A percentile compares a stretch with the other conserved stretches of the same genome.
Evolutionary conservation across 2,113 vertebrate species (phyloP).

Genomic region (Pyrgilauda ruficollis): DNA sequence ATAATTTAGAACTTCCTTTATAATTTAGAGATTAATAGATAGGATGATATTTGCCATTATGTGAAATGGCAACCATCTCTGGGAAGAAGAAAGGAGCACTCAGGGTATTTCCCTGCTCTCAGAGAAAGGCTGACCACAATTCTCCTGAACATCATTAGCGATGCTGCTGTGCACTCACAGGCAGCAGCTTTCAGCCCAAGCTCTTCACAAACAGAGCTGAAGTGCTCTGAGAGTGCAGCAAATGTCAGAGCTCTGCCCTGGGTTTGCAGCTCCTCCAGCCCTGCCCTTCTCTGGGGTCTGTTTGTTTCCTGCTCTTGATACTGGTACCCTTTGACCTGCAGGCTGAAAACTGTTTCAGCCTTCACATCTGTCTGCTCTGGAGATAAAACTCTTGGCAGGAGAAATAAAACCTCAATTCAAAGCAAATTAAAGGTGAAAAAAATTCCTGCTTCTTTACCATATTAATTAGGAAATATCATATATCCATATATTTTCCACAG

Average conservation of each 20-base stretch:
- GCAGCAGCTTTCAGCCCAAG: neutral
- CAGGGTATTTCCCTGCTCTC: neutral
- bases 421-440: neutral
- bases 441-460: neutral
- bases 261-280: neutral
- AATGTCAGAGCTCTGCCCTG: neutral
- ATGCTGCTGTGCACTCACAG: neutral
- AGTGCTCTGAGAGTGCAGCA: neutral
- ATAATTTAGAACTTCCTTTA: neutral
- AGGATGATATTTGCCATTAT: neutral
- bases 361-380: neutral
- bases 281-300: neutral
- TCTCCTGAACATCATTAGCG: neutral
- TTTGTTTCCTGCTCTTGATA: neutral
- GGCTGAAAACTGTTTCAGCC: neutral
- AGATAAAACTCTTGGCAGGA: neutral
- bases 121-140: conserved; percentile 21
- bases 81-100: conserved; percentile 21
- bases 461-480: neutral
- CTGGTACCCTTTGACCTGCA: neutral
- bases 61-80: neutral
- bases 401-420: neutral
- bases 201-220: neutral
- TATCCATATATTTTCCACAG: neutral
- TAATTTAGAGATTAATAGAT: neutral